Evolutionary conservation across 2,113 vertebrate genomes (phyloP).

Genomic region (Castor canadensis): DNA sequence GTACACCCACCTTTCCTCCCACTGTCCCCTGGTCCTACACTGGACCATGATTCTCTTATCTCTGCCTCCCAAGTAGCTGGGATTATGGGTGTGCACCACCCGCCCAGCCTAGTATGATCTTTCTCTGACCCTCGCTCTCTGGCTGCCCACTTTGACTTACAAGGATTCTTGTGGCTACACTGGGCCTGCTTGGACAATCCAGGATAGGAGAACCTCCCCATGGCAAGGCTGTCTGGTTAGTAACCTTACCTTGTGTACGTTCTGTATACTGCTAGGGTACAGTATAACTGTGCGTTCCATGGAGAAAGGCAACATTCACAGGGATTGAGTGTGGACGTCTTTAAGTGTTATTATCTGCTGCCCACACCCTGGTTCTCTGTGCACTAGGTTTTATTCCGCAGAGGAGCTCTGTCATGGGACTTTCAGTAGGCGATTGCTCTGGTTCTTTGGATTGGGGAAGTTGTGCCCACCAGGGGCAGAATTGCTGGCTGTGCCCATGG

Average conservation of each 20-base stretch:
- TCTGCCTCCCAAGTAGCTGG: no score
- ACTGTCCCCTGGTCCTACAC: no score
- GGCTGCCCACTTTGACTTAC: not conserved
- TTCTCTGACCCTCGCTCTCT: not conserved
- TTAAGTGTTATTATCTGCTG: not conserved
- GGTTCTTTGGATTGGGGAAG: not conserved
- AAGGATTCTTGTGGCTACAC: not conserved
- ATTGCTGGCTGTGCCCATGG: no score
- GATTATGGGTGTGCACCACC: no score
- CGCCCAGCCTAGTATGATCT: no score
- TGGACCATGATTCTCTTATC: no score
- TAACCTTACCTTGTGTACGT: not conserved
- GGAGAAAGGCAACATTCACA: not conserved
- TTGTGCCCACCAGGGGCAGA: not conserved
- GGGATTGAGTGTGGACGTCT: not conserved
- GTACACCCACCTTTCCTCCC: not conserved
- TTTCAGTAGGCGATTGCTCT: not conserved
- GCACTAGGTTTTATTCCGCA: not conserved
- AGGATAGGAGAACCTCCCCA: not conserved
- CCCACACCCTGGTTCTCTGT: not conserved
- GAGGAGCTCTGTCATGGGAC: not conserved
- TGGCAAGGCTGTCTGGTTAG: not conserved
- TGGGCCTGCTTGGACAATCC: not conserved
- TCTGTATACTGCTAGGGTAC: not conserved
- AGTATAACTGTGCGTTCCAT: not conserved